Conservation (phyloP, 1,140 invertebrate genomes). For the Pseudomyrmex sp. region DNA sequence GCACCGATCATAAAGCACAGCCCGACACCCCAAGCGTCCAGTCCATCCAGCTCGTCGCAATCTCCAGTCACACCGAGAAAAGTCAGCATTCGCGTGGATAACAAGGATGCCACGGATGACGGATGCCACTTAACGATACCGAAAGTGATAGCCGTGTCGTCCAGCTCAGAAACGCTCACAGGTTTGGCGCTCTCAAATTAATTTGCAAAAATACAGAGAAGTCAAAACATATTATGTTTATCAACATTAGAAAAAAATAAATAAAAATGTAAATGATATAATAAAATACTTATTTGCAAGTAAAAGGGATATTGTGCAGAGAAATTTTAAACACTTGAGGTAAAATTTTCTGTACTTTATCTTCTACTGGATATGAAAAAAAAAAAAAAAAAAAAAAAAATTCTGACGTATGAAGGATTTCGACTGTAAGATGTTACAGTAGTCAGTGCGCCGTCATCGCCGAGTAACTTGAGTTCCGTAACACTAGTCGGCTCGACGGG, state of each 20-base stretch:
- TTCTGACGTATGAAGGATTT: conserved; percentile 33
- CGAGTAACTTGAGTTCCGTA: conserved; percentile 90
- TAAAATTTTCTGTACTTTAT: conserved; percentile 76
- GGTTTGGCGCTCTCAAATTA: conserved; percentile 82
- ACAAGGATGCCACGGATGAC: conserved; percentile 83
- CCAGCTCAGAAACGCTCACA: conserved; percentile 91
- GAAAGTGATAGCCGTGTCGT: conserved; percentile 89
- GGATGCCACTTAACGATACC: conserved; percentile 88
- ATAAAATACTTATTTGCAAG: not conserved
- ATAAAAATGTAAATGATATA: not conserved
- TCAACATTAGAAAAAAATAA: not conserved
- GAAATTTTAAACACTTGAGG: not conserved
- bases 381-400: not conserved
- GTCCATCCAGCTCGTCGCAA: conserved; percentile 66
- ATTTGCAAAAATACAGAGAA: not conserved
- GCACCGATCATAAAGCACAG: conserved; percentile 77
- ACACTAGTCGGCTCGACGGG: conserved; percentile 88
- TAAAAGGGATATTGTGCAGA: not conserved
- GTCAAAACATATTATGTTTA: not conserved
- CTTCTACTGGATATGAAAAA: not conserved
- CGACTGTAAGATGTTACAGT: conserved; percentile 78
- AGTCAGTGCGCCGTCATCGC: conserved; percentile 88
- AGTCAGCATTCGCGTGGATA: conserved; percentile 81
- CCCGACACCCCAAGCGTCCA: conserved; percentile 76
- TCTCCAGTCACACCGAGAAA: conserved; percentile 79